Evolutionary conservation across 2,888 invertebrate genomes (phyloP).

Genomic region (Troides oblongomaculatus): DNA sequence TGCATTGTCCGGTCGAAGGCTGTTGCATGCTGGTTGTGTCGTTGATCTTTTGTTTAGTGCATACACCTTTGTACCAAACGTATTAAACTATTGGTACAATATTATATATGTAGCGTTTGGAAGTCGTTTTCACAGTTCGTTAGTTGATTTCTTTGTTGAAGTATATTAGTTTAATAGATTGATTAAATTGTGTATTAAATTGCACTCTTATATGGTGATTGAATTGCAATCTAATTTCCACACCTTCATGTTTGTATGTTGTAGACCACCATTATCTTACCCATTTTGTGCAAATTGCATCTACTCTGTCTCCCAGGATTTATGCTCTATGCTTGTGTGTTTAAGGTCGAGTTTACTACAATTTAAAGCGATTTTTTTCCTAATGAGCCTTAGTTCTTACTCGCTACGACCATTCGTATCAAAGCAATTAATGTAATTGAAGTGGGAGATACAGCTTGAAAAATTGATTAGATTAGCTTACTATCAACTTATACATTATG

Average conservation of each 20-base stretch:
- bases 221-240: background rate
- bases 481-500: background rate
- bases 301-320: background rate
- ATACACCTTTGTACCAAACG: slow-evolving; percentile 3
- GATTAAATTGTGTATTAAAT: no score
- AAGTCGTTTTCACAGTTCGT: slow-evolving; percentile 1
- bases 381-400: slow-evolving; percentile 16
- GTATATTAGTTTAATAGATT: no score
- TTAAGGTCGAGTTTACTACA: slow-evolving; percentile 3
- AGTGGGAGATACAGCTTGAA: slow-evolving; percentile 3
- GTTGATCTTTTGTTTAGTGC: slow-evolving; percentile 18
- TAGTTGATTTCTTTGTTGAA: background rate
- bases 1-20: slow-evolving; percentile 29
- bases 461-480: slow-evolving; percentile 16
- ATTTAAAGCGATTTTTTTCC: slow-evolving; percentile 8
- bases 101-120: slow-evolving; percentile 7
- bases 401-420: slow-evolving; percentile 11
- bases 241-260: background rate
- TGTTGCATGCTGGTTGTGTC: slow-evolving; percentile 21
- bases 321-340: background rate
- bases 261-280: background rate
- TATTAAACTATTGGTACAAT: slow-evolving; percentile 15
- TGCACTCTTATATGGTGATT: background rate
- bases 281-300: slow-evolving; percentile 15
- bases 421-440: slow-evolving; percentile 16